Evolutionary conservation across 2,113 vertebrate genomes (phyloP), one percentile per base, ranked within the genome.

Genomic region (Podilymbus podiceps): DNA sequence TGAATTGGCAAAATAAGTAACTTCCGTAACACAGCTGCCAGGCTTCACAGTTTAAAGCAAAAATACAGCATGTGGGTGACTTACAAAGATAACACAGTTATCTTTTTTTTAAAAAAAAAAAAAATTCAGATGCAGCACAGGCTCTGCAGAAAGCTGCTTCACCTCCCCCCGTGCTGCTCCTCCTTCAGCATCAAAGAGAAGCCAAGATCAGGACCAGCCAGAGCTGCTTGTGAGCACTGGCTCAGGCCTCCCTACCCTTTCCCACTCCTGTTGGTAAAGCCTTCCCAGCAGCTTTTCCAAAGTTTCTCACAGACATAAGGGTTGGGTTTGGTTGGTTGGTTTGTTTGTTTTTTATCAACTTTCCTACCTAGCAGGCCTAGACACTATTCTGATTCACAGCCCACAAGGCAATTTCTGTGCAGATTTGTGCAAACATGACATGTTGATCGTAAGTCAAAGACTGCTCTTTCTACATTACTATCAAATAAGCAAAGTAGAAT

Each of bases 11-110:
- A 96, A 96, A 79, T 77, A 97, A 84, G 11, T n/a, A 92, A 62
- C 50, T 83, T 96, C 89, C 21, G 30, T 63, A 95, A 90, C 87
- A 85, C 92, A 95, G 95, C 87, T 92, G 85, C 86, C 46, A 88
- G 62, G 53, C 56, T 94, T 87, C 62, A 75, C 47, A 93, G 75
- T 53, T 85, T 58, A 86, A 23, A 88, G 35, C 38, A 87, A 66
- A 97, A 96, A 74, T 72, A 31, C 16, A 75, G 59, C 67, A 73
- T 53, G 66, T 73, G 59, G 42, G 38, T 85, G 85, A 88, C 62
- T 95, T 44, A 64, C 1, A 83, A 55, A 71, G 64, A 67, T 17
- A 77, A 89, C 47, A 84, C 86, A 97, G 58, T 55, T 73, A 77
- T 40, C 17, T 4, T 0, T 0, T 83, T 89, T 59, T n/a, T n/a